Base-by-base conservation (phyloP, 2,113 vertebrate genomes). In the Spermophilus dauricus region DNA sequence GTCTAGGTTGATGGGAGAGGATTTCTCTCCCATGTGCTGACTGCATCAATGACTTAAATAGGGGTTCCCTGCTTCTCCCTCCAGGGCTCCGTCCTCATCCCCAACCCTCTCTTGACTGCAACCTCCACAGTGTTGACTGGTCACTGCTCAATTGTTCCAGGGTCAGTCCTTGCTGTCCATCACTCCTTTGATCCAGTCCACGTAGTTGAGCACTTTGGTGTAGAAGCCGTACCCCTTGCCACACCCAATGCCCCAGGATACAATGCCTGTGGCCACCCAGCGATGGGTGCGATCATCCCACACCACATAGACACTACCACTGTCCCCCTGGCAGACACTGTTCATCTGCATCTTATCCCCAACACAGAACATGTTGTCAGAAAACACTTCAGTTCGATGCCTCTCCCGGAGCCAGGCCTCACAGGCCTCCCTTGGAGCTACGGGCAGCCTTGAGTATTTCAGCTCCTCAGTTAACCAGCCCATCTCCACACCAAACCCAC, bases 401-500 rank as follows among this genome's bases (percentile, higher is more conserved):
- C 88, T 96, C 9, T 58, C 77, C 28, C 16, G 22, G 72, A 99
- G 97, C 98, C 98, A 98, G 0, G 75, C 65, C 89, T 97, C 93
- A 32, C 99, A 99, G 75, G 77, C 97, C 3, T 83, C 70, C n/a
- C 26, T 82, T 3, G 97, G 58, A 2, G 95, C 93, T 0, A 98
- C 58, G 0, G 98, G 98, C 3, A 99, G 97, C 16, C 96, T 48
- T 10, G 98, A 98, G 0, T 99, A 99, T 65, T 98, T 98, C 96
- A 99, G 73, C 5, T 92, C 0, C 0, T 90, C 67, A 1, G 80
- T 87, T 48, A 98, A 81, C 3, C 78, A 67, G 5, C 86, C 97
- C 4, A 98, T 98, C 6, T 97, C 98, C 20, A 51, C 32, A 0
- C 99, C 99, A 91, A 99, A 99, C 69, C 99, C 99, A 0, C 99